These are phyloP conservation scores for Stenoptilia bipunctidactyla DNA, from an alignment of 2,888 invertebrate species.

Conservation along the genomic window DNA sequence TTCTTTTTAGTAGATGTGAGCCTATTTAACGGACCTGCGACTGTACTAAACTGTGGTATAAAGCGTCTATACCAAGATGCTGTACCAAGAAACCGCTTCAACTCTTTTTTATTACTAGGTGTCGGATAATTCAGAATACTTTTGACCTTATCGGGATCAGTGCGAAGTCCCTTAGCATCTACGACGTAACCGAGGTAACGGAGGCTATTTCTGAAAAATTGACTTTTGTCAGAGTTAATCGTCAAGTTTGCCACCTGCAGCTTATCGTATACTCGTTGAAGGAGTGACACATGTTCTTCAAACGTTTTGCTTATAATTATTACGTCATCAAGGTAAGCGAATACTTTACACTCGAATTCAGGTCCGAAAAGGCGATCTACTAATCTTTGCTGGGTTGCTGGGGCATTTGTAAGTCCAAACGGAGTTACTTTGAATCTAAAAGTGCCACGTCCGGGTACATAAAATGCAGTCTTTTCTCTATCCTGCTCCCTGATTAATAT, in stretches of 20 bases:
- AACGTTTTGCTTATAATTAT: constrained; percentile 14
- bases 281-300: constrained; percentile 16
- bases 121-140: constrained; percentile 18
- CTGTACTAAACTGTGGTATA: constrained; percentile 17
- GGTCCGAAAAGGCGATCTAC: constrained; percentile 14
- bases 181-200: constrained; percentile 20
- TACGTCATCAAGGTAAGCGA: constrained; percentile 18
- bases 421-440: constrained; percentile 2
- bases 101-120: constrained; percentile 15
- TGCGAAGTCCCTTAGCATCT: constrained; percentile 17
- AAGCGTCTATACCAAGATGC: constrained; percentile 20
- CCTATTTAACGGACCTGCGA: constrained; percentile 18
- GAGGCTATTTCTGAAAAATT: constrained; percentile 14
- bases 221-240: constrained; percentile 13
- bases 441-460: constrained; percentile 4
- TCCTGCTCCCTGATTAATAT: constrained; percentile 7
- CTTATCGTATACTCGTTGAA: constrained; percentile 14
- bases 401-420: constrained; percentile 13
- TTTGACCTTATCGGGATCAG: constrained; percentile 20
- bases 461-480: constrained; percentile 9
- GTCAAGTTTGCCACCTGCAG: constrained; percentile 15
- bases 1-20: constrained; percentile 17
- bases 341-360: constrained; percentile 16
- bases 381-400: constrained; percentile 17
- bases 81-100: constrained; percentile 17